phyloP scores from a whole-genome alignment of 2,797 vertebrate genomes.

The Tenualosa ilisha region DNA sequence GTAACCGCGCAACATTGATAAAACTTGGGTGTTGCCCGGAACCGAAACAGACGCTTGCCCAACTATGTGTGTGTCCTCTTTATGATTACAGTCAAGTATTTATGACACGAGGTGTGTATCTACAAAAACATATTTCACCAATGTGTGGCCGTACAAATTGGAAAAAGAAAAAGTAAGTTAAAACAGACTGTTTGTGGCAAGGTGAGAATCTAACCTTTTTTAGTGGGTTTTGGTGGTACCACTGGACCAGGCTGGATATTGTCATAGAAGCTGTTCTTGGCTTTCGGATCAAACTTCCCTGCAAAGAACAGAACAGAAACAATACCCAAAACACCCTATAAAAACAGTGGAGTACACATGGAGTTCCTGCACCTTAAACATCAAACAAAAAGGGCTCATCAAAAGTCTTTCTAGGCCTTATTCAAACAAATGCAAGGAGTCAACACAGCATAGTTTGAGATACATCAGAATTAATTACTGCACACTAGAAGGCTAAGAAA shows the following conservation, averaged over 20 bases:
- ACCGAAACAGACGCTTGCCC: neutral
- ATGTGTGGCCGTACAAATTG: neutral
- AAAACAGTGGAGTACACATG: neutral
- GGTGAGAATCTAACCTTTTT: constrained; percentile 76
- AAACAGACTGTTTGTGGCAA: neutral
- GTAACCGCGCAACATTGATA: neutral
- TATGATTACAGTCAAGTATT: neutral
- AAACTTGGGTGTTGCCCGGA: neutral
- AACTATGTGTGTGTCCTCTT: neutral
- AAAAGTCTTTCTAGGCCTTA: too few relatives aligned
- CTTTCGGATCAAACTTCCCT: constrained; percentile 97
- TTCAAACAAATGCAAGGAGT: too few relatives aligned
- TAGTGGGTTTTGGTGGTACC: constrained; percentile 89
- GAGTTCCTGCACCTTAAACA: too few relatives aligned
- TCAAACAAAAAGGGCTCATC: too few relatives aligned
- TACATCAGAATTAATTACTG: too few relatives aligned
- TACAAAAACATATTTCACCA: neutral
- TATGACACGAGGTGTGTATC: neutral
- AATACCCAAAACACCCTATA: neutral
- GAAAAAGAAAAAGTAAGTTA: neutral
- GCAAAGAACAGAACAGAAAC: constrained; percentile 57
- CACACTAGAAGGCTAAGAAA: too few relatives aligned
- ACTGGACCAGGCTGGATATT: constrained; percentile 93
- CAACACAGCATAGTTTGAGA: too few relatives aligned
- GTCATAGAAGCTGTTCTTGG: constrained; percentile 94